These are phyloP conservation scores for Vanacampus margaritifer DNA, from an alignment of 2,113 vertebrate species.

Conservation along the genomic window DNA sequence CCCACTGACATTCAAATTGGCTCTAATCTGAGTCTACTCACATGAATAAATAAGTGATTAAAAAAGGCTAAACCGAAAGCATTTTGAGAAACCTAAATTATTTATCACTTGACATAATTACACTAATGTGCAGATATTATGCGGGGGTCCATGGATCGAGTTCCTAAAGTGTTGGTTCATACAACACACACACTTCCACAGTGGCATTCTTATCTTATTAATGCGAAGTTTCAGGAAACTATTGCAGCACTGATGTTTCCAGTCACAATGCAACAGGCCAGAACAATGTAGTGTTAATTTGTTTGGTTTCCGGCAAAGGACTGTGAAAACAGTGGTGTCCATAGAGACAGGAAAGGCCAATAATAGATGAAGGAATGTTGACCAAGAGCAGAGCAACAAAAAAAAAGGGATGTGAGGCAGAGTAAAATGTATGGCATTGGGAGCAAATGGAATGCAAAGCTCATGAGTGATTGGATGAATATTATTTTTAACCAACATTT, in stretches of 20 bases:
- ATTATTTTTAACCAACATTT: background rate
- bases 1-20: background rate
- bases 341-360: slow-evolving; percentile 57
- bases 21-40: background rate
- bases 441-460: background rate
- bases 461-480: no score
- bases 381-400: background rate
- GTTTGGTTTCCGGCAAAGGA: slow-evolving; percentile 56
- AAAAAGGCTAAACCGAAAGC: background rate
- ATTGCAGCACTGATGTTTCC: slow-evolving; percentile 60
- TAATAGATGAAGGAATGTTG: slow-evolving; percentile 58
- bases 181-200: background rate
- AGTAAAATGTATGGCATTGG: slow-evolving; percentile 13
- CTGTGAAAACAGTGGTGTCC: slow-evolving; percentile 61
- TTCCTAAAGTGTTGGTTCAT: background rate
- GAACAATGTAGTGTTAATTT: slow-evolving; percentile 65
- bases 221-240: slow-evolving; percentile 54
- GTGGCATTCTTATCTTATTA: slow-evolving; percentile 39
- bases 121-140: no score
- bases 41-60: background rate
- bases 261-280: slow-evolving; percentile 41
- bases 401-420: slow-evolving; percentile 22
- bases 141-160: background rate
- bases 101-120: background rate
- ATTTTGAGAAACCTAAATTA: background rate